Conservation (phyloP, 2,797 vertebrate genomes). For the Paguma larvata region DNA sequence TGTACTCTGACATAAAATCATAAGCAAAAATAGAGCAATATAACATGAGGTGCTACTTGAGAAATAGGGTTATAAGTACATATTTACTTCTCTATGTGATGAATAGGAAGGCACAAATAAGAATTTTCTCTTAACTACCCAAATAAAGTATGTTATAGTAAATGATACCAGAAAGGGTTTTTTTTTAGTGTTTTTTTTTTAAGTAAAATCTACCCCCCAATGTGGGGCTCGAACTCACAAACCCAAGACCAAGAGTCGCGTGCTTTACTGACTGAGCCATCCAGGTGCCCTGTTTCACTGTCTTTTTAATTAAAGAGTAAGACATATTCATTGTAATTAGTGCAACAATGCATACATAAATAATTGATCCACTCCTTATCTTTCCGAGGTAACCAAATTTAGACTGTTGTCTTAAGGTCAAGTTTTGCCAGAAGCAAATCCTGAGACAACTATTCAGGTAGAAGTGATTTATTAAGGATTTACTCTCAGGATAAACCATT, state of each 20-base stretch:
- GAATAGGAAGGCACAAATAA: neutral
- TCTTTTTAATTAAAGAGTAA: conserved; percentile 25
- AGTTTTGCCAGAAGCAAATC: neutral
- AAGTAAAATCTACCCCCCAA: neutral
- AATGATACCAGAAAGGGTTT: neutral
- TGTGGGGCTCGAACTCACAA: neutral
- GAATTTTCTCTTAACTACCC: neutral
- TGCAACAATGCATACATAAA: neutral
- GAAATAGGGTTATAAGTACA: neutral
- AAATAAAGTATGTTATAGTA: neutral
- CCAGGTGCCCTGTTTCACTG: neutral
- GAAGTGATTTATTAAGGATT: neutral
- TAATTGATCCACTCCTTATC: neutral
- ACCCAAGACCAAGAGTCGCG: neutral
- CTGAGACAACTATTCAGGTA: neutral
- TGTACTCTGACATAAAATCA: neutral
- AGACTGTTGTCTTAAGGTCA: neutral
- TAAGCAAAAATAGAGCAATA: neutral
- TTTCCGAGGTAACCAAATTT: neutral
- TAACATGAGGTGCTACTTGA: neutral
- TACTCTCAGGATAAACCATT: neutral
- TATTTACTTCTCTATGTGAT: neutral
- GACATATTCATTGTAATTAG: neutral
- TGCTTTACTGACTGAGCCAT: neutral
- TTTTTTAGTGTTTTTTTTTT: neutral